Evolutionary conservation across 2,888 invertebrate genomes (phyloP).

Genomic region (Phyllotreta striolata): DNA sequence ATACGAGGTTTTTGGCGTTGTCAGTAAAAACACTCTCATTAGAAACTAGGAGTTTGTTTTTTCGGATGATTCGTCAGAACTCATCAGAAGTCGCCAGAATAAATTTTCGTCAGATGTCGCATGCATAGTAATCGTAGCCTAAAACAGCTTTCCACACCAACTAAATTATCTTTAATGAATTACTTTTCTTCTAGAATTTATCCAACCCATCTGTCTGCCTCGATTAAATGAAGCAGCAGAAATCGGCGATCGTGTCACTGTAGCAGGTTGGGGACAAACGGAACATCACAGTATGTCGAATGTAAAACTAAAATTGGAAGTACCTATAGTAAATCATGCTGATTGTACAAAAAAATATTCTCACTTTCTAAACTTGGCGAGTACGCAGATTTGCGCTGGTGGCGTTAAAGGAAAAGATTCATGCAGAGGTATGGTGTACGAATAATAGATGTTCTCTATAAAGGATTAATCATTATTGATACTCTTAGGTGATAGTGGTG

Average conservation of each 20-base stretch:
- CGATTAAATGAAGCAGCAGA: slow-evolving; percentile 45
- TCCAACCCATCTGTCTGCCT: slow-evolving; percentile 57
- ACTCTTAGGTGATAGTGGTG: slow-evolving; percentile 74
- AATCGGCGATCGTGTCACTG: slow-evolving; percentile 50
- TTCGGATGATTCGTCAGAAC: no score
- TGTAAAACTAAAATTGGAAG: slow-evolving; percentile 69
- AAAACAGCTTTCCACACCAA: neutral
- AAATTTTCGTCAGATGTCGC: no score
- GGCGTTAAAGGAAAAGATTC: slow-evolving; percentile 68
- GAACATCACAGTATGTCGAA: slow-evolving; percentile 50
- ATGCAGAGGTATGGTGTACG: slow-evolving; percentile 61
- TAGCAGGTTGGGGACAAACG: slow-evolving; percentile 60
- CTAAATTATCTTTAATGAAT: slow-evolving; percentile 2
- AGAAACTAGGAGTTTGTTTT: no score
- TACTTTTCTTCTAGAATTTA: slow-evolving; percentile 44
- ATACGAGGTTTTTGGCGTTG: no score
- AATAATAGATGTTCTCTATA: no score
- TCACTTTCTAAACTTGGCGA: slow-evolving; percentile 44
- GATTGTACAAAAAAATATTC: slow-evolving; percentile 60
- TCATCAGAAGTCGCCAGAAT: no score
- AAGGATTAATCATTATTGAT: neutral
- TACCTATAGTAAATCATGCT: slow-evolving; percentile 66
- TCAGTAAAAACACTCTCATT: no score
- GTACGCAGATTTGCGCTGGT: slow-evolving; percentile 55
- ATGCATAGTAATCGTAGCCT: no score